Percentiles rank a stretch among this genome's conserved stretches.
Conservation (phyloP, 1,140 invertebrate genomes). For the Drosophila ogumai region DNA sequence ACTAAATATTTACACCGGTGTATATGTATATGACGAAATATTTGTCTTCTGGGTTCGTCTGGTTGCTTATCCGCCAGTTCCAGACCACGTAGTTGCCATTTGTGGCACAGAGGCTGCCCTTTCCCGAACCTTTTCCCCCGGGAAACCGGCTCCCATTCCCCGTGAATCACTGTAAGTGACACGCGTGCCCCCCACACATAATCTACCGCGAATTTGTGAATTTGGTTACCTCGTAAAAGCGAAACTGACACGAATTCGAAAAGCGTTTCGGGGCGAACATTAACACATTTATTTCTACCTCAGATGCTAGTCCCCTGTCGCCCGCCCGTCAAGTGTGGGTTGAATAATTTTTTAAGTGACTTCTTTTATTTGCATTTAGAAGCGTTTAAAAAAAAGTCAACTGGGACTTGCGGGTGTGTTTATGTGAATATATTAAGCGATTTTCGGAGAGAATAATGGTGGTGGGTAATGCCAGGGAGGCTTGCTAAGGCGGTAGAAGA, state of each 20-base stretch:
- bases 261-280: conserved; percentile 68
- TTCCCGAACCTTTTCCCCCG: conserved; percentile 26
- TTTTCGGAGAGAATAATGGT: background rate
- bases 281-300: conserved; percentile 69
- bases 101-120: conserved; percentile 29
- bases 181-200: conserved; percentile 43
- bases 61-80: background rate
- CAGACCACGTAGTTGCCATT: conserved; percentile 71
- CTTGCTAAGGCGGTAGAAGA: background rate
- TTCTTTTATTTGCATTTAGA: conserved; percentile 76
- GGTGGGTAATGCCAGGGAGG: background rate
- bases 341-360: conserved; percentile 77
- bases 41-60: background rate
- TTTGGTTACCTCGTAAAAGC: conserved; percentile 71
- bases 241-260: conserved; percentile 79
- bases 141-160: conserved; percentile 17
- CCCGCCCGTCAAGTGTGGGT: conserved; percentile 47
- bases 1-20: conserved; percentile 29
- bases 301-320: conserved; percentile 24
- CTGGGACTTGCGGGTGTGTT: conserved; percentile 55
- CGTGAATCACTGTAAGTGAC: conserved; percentile 66
- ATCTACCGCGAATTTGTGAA: conserved; percentile 55
- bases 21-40: conserved; percentile 10
- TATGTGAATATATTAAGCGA: conserved; percentile 61
- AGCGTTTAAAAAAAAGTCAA: conserved; percentile 51